Conservation (phyloP, 2,888 invertebrate genomes). For the Ophraella communa region DNA sequence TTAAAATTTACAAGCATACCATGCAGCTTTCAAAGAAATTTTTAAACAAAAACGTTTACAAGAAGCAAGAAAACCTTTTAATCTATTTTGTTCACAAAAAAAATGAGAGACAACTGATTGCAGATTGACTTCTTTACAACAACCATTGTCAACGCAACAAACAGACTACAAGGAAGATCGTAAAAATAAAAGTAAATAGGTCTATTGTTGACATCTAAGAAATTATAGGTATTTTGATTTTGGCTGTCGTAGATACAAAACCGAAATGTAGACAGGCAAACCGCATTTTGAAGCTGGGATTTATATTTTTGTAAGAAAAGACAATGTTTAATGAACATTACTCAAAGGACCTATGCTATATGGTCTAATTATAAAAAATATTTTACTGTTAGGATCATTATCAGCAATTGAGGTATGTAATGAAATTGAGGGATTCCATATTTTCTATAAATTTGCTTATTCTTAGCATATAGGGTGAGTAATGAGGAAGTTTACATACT, state of each 20-base stretch:
- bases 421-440: too few species aligned
- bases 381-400: too few species aligned
- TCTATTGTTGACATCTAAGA: slow-evolving; percentile 11
- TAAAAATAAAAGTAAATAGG: slow-evolving; percentile 37
- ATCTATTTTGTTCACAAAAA: slow-evolving; percentile 32
- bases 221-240: slow-evolving; percentile 1
- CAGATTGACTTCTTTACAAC: not conserved
- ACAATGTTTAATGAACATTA: too few species aligned
- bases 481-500: too few species aligned
- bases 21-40: slow-evolving; percentile 21
- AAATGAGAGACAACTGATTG: slow-evolving; percentile 5
- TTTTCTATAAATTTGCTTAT: too few species aligned
- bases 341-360: too few species aligned
- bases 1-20: slow-evolving; percentile 10
- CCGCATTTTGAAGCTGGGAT: not conserved
- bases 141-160: slow-evolving; percentile 29
- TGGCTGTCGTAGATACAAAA: not conserved
- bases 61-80: slow-evolving; percentile 30
- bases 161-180: slow-evolving; percentile 36
- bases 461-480: too few species aligned
- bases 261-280: not conserved
- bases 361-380: too few species aligned
- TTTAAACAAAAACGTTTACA: slow-evolving; percentile 16
- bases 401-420: too few species aligned
- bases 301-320: not conserved